Evolutionary conservation across 2,113 vertebrate species (phyloP), one percentile per base, ranked within the genome.

Genomic region (Lagopus leucura): DNA sequence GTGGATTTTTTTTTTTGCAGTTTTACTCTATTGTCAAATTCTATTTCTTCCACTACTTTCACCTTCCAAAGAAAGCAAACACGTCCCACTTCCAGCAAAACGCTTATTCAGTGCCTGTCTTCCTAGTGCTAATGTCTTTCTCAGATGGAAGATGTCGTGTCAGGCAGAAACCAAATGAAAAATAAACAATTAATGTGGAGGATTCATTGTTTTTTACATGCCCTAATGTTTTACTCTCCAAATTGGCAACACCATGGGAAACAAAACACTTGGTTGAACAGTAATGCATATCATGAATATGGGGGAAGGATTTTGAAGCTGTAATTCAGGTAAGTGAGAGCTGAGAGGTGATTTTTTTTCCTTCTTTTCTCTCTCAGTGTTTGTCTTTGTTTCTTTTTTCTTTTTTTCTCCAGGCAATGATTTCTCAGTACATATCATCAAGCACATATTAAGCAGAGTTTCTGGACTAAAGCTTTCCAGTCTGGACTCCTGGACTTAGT

Each of bases 51-150:
- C 52, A 92, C 58, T 48, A 20, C 55, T 86, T 94, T 88, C 66
- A 61, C 89, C 93, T 96, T 98, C 97, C 97, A 97, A 97, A 97
- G 95, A 97, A 97, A 97, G 96, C 97, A 98, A 98, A 97, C 36
- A 90, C 72, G 94, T 90, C 94, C 88, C 91, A 92, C 93, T 98
- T 97, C 93, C 79, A 97, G 93, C 89, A 91, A 94, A 97, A 76
- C 4, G 11, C 92, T 94, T 82, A 69, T 84, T 91, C 82, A 76
- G 61, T 95, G 93, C 91, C 89, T 2, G 17, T 95, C 90, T 86
- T 88, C 88, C 77, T 79, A 69, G 36, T 10, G 65, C 72, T 98
- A 97, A 98, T 96, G 97, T 76, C 86, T 98, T 98, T 97, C 88
- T 97, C 97, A 98, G 97, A 97, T 97, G 97, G 94, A 91, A 89